phyloP scores from a whole-genome alignment of 2,888 invertebrate genomes.

The Eristalis tenax region DNA sequence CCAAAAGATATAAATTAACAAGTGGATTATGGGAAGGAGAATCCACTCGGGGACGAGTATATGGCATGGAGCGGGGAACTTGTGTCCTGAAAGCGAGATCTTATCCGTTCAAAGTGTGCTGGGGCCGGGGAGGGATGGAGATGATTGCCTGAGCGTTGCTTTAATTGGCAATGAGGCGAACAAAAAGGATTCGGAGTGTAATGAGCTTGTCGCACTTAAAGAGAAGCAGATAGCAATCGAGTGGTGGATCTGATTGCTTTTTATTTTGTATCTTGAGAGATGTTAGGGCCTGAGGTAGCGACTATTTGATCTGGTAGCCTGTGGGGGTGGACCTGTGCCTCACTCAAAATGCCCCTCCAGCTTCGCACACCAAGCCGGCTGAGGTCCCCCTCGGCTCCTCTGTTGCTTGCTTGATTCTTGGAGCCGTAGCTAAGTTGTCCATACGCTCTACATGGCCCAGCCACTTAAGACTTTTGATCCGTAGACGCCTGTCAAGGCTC shows the following conservation, averaged over 20 bases:
- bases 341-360: too few species aligned
- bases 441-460: too few species aligned
- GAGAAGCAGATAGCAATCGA: not conserved
- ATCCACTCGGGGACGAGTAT: constrained; percentile 5
- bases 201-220: constrained; percentile 46
- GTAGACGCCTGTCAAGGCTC: too few species aligned
- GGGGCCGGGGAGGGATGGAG: not conserved
- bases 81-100: constrained; percentile 36
- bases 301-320: too few species aligned
- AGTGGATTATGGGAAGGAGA: constrained; percentile 57
- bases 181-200: constrained; percentile 59
- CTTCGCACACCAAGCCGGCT: too few species aligned
- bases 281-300: too few species aligned
- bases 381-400: too few species aligned
- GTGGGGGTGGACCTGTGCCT: too few species aligned
- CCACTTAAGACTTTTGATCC: too few species aligned
- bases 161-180: constrained; percentile 61
- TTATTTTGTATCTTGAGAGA: not conserved
- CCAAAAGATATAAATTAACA: constrained; percentile 65
- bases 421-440: too few species aligned
- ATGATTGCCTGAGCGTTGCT: constrained; percentile 27
- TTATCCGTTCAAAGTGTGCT: constrained; percentile 15
- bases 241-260: not conserved
- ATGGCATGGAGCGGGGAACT: constrained; percentile 30
- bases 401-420: too few species aligned